phyloP scores from a whole-genome alignment of 2,888 invertebrate species.

The Coremacera marginata region DNA sequence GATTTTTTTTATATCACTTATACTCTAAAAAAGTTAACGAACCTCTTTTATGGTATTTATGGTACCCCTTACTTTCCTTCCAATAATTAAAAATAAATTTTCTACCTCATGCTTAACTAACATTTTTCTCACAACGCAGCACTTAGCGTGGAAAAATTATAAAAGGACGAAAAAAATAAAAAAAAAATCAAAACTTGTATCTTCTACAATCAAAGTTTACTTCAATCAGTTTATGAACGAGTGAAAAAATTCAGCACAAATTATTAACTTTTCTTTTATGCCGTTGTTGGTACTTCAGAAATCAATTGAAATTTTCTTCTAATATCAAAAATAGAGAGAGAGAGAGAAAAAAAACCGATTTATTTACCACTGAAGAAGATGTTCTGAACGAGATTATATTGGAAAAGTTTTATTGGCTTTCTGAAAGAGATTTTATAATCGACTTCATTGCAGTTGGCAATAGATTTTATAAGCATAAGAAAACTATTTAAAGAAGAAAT shows the following conservation, averaged over 20 bases:
- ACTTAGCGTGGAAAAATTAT: background rate
- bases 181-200: background rate
- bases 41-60: background rate
- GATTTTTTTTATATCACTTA: no score
- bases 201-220: background rate
- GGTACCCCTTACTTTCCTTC: background rate
- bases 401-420: conserved; percentile 28
- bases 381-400: conserved; percentile 21
- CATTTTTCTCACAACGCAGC: background rate
- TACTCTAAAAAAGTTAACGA: background rate
- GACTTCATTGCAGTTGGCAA: conserved; percentile 2
- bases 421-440: conserved; percentile 12
- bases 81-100: no score
- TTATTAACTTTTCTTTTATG: conserved; percentile 26
- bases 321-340: background rate
- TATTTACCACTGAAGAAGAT: conserved; percentile 22
- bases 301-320: background rate
- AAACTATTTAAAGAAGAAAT: background rate
- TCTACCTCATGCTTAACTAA: no score
- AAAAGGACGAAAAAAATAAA: background rate
- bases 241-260: conserved; percentile 19
- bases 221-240: conserved; percentile 11
- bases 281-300: background rate
- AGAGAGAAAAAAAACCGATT: conserved; percentile 6
- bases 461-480: background rate